Base-by-base conservation (phyloP, 2,113 vertebrate genomes). In the Cololabis saira region DNA sequence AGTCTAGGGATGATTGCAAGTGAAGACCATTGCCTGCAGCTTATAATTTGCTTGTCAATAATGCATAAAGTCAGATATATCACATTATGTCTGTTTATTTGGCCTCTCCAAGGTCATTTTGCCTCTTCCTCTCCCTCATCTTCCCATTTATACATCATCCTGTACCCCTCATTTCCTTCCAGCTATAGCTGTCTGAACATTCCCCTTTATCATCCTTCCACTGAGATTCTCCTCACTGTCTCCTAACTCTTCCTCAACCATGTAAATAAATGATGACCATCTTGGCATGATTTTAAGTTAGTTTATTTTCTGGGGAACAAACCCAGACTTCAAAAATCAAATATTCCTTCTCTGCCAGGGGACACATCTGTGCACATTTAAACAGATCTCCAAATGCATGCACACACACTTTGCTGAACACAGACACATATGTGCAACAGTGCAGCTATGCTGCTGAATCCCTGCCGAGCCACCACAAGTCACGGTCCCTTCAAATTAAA, bases 401-500 rank as follows among this genome's bases (percentile, higher is more conserved):
- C 58, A 52, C 47, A 15, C 14, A 18, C 74, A 40, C 13, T n/a
- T 14, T 48, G 18, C 24, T 14, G 37, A 16, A 47, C 17, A 37
- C 48, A 42, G 40, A 21, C 45, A 27, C 16, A 30, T 21, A 57
- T 21, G 19, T 12, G 9, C 21, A 8, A 22, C 48, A 33, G 37
- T 17, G 65, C 65, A 66, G 67, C 57, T 67, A 68, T 67, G 55
- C 64, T 21, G 40, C 24, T 5, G 40, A 78, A 78, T 85, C 80
- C 85, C 76, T 63, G 80, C 86, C 78, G 85, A 81, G 79, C 74
- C 85, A 75, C 85, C 78, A 67, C 69, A 76, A 88, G 83, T 78
- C 78, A 79, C 45, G 52, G 85, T n/a, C 80, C 68, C 77, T 83
- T 76, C 79, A 87, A 90, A 90, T 89, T 63, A 87, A 90, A 86